Conservation (phyloP, 2,797 vertebrate genomes). For the Cirrhinus molitorella region DNA sequence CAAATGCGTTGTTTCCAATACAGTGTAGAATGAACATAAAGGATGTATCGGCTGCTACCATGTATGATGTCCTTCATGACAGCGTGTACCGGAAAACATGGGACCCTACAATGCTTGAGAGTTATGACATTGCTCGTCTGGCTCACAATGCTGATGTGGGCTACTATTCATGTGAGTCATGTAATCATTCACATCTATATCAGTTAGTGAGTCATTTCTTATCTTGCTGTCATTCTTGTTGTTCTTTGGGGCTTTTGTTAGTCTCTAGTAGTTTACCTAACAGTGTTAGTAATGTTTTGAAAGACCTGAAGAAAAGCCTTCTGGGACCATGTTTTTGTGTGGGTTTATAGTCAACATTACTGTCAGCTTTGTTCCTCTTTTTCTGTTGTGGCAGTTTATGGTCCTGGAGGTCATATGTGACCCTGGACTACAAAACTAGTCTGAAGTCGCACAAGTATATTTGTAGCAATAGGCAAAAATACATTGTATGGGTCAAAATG, state of each 20-base stretch:
- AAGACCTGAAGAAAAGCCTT: background rate
- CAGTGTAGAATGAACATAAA: constrained; percentile 78
- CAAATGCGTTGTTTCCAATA: constrained; percentile 25
- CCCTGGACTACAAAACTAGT: too few relatives aligned
- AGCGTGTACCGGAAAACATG: constrained; percentile 73
- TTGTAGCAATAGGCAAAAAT: too few relatives aligned
- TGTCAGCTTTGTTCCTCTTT: constrained; percentile 11
- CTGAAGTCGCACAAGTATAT: too few relatives aligned
- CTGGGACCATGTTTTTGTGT: constrained; percentile 21
- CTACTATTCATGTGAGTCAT: constrained; percentile 82
- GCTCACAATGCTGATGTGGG: constrained; percentile 78
- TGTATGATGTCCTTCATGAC: constrained; percentile 82
- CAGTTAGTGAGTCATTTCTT: background rate
- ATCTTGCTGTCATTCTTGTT: background rate
- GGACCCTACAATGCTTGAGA: constrained; percentile 79
- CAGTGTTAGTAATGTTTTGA: background rate
- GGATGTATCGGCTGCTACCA: constrained; percentile 78
- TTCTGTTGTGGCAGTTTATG: background rate
- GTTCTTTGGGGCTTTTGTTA: background rate
- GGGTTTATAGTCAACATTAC: constrained; percentile 67
- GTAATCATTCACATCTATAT: background rate
- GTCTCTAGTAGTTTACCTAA: background rate
- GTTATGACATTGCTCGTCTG: constrained; percentile 78
- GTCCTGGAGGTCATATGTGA: background rate
- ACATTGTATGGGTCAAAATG: too few relatives aligned